Evolutionary conservation across 2,113 vertebrate species (phyloP).

Genomic region (Cynocephalus volans): DNA sequence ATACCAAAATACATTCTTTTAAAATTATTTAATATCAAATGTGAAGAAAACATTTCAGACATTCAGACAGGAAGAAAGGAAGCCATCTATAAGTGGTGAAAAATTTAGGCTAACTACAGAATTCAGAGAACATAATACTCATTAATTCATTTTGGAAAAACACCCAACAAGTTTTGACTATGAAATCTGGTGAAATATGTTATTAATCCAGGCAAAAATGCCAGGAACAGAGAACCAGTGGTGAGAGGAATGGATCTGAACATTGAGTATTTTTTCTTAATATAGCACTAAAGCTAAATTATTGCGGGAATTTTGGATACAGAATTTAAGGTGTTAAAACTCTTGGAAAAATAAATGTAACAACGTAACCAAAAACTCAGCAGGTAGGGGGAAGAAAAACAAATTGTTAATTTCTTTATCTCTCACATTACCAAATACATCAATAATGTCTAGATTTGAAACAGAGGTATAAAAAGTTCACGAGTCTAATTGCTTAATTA

Average conservation of each 20-base stretch:
- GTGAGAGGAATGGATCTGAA: not conserved
- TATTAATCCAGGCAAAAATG: not conserved
- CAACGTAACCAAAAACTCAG: not conserved
- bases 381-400: not conserved
- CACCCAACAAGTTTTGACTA: not conserved
- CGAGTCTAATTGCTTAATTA: constrained; percentile 2
- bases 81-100: not conserved
- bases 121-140: not conserved
- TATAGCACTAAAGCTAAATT: not conserved
- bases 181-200: not conserved
- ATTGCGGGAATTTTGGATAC: not conserved
- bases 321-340: not conserved
- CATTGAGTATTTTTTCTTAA: not conserved
- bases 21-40: not conserved
- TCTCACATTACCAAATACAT: not conserved
- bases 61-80: not conserved
- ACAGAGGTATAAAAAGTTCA: not conserved
- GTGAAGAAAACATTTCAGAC: not conserved
- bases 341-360: not conserved
- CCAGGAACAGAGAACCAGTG: not conserved
- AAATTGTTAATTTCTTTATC: not conserved
- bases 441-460: not conserved
- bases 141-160: not conserved
- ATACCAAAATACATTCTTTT: not conserved
- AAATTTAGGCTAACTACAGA: not conserved